Evolutionary conservation across 2,797 vertebrate species (phyloP).

Genomic region (Hipposideros larvatus): DNA sequence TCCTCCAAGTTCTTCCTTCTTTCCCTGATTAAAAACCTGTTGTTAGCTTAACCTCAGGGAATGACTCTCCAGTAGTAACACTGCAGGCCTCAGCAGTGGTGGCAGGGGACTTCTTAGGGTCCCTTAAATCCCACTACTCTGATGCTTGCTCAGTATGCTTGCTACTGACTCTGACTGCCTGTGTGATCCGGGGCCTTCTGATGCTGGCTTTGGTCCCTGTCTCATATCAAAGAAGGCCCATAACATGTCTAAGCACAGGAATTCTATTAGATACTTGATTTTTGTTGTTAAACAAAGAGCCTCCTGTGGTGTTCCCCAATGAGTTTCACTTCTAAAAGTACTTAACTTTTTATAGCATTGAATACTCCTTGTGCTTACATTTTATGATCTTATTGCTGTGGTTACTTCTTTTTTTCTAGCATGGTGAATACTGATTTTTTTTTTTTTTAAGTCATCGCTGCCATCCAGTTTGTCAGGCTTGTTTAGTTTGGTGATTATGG

Average conservation of each 20-base stretch:
- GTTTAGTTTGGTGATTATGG: constrained; percentile 7
- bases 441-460: background rate
- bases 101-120: background rate
- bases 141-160: background rate
- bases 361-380: background rate
- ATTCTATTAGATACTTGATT: background rate
- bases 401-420: background rate
- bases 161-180: background rate
- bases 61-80: background rate
- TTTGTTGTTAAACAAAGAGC: background rate
- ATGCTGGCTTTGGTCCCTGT: background rate
- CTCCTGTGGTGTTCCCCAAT: background rate
- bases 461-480: background rate
- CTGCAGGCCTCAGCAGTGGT: background rate
- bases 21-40: background rate
- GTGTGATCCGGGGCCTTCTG: background rate
- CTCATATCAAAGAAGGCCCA: background rate
- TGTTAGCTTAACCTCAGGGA: background rate
- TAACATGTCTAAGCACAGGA: background rate
- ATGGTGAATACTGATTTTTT: background rate
- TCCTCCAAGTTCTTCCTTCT: background rate
- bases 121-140: background rate
- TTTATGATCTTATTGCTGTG: constrained; percentile 11
- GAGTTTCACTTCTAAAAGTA: constrained; percentile 31
- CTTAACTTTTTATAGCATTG: constrained; percentile 34